These are phyloP conservation scores for Chromoteleia sp. DNA, from an alignment of 2,888 invertebrate species.

Conservation along the genomic window DNA sequence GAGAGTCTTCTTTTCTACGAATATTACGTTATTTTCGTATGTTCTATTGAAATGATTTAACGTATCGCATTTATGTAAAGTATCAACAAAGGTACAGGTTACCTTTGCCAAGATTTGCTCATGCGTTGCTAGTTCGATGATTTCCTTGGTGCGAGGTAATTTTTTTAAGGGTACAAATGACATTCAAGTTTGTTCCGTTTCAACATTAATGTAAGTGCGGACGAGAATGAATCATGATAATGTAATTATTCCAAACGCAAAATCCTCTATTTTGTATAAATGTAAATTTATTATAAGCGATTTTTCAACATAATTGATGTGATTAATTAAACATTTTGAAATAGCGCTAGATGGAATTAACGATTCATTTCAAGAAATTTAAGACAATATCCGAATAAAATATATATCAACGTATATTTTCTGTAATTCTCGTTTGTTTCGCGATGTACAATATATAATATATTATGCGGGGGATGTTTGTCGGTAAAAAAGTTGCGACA, in stretches of 20 bases:
- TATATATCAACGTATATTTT: constrained; percentile 23
- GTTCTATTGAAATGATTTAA: constrained; percentile 40
- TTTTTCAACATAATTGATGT: constrained; percentile 28
- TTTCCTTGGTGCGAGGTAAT: constrained; percentile 54
- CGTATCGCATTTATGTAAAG: constrained; percentile 51
- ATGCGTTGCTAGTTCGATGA: constrained; percentile 51
- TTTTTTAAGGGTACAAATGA: constrained; percentile 18
- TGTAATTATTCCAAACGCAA: constrained; percentile 45
- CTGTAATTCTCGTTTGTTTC: constrained; percentile 10
- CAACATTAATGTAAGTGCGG: constrained; percentile 1
- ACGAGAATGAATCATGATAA: constrained; percentile 31
- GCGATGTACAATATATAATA: constrained; percentile 25
- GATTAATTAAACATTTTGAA: constrained; percentile 4
- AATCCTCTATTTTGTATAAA: constrained; percentile 63
- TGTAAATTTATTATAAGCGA: constrained; percentile 27
- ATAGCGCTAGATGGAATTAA: constrained; percentile 13
- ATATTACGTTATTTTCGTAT: constrained; percentile 48
- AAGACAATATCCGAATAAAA: constrained; percentile 28
- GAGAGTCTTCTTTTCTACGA: constrained; percentile 45
- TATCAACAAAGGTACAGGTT: constrained; percentile 53
- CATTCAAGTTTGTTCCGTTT: background rate
- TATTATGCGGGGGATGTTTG: constrained; percentile 7
- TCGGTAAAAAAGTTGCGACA: constrained; percentile 10
- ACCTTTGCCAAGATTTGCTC: constrained; percentile 59
- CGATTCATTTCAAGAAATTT: constrained; percentile 5